Percentiles rank a stretch among this genome's conserved stretches.
phyloP scores from a whole-genome alignment of 2,113 vertebrate genomes.

The Felis catus region DNA sequence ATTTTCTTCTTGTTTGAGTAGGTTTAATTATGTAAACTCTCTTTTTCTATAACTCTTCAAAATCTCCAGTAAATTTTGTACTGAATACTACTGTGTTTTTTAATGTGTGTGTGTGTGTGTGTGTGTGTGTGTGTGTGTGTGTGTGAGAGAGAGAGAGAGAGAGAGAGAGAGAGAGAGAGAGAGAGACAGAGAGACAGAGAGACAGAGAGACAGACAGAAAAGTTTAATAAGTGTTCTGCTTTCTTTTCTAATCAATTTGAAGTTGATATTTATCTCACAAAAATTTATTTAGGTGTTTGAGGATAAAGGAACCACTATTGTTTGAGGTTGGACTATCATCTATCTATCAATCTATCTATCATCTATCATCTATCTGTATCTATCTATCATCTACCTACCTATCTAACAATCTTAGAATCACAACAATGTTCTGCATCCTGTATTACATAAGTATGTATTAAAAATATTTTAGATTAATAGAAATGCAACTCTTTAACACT shows the following conservation, averaged over 20 bases:
- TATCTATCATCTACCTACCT: not conserved
- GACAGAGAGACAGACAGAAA: not conserved
- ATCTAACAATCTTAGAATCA: not conserved
- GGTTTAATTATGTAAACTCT: not conserved
- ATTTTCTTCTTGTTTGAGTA: not conserved
- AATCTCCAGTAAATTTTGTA: not conserved
- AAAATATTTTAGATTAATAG: not conserved
- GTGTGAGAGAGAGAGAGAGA: accelerated
- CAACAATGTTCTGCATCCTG: not conserved
- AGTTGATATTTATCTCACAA: not conserved
- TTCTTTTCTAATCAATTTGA: not conserved
- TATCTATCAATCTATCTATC: not conserved
- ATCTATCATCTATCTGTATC: not conserved
- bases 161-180: not conserved
- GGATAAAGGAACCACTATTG: not conserved
- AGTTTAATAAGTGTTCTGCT: not conserved
- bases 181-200: not conserved
- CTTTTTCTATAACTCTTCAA: not conserved
- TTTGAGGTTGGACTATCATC: not conserved
- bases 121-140: no score
- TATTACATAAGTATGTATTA: not conserved
- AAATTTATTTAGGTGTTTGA: not conserved
- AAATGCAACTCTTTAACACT: not conserved
- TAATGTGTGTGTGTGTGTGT: not conserved
- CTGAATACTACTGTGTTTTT: not conserved